Percentiles rank a stretch among this genome's conserved stretches.
phyloP scores from a whole-genome alignment of 2,888 invertebrate genomes.

The Ecliptopera silaceata region DNA sequence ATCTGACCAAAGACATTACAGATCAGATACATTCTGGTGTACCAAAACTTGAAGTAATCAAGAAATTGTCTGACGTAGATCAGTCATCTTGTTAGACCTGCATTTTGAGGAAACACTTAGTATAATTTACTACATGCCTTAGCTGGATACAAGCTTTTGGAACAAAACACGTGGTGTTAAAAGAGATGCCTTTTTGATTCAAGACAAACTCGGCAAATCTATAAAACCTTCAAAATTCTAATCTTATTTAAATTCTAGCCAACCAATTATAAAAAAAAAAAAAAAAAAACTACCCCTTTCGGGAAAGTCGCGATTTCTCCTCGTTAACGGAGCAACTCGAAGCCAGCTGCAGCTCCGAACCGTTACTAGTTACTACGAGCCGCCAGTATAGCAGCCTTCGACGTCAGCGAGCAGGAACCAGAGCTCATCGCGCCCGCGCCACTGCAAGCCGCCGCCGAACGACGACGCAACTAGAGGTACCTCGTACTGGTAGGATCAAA shows the following conservation, averaged over 20 bases:
- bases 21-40: not conserved
- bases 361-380: no score
- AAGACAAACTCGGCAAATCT: not conserved
- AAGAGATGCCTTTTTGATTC: no score
- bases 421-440: no score
- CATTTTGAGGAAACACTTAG: not conserved
- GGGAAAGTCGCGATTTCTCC: not conserved
- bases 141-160: no score
- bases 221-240: not conserved
- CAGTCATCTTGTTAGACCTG: conserved; percentile 6
- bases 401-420: no score
- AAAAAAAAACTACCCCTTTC: no score
- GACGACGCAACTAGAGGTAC: no score
- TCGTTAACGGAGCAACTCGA: not conserved
- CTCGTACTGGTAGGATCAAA: not conserved
- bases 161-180: no score
- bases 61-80: conserved; percentile 2
- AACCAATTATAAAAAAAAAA: not conserved
- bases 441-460: no score
- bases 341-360: not conserved
- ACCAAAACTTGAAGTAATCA: conserved; percentile 1
- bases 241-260: not conserved
- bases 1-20: not conserved
- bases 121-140: not conserved
- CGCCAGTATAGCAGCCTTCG: not conserved